Evolutionary conservation across 2,797 vertebrate genomes (phyloP), one percentile per base, ranked within the genome.

Genomic region (Brachyalestes nurse): DNA sequence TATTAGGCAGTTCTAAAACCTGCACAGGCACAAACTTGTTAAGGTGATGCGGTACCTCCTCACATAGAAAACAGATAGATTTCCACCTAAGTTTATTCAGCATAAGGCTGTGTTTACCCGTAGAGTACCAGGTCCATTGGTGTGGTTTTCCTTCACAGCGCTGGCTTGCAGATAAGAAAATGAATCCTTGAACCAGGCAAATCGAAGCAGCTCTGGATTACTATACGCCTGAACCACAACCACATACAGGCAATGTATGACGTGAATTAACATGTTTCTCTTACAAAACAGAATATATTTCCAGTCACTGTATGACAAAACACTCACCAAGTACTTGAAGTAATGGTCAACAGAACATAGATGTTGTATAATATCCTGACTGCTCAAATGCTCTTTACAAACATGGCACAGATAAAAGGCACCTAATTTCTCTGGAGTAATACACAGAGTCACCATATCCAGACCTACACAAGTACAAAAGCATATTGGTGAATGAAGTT

Each of bases 171-270:
- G 55, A 34, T 53, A 82, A 69, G 71, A 42, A 51, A 42, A 73
- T 4, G 25, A 42, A 7, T 62, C 62, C 14, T 17, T 62, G 6
- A 74, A 9, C 81, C 76, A 74, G 34, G 70, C 76, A 62, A 82
- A 82, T 2, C 12, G n/a, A 40, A 82, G 75, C 45, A 82, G 49
- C 21, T 75, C 76, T 28, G 81, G 81, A 78, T 82, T 78, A 62
- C 42, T 67, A 55, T 25, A 34, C 4, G 75, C 60, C 81, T 82
- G 28, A 78, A 67, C 2, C 45, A 77, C 14, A 76, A 51, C 2
- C 5, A 28, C 16, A 10, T 38, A 64, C 5, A 38, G 12, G 1
- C 17, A 57, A 57, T n/a, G 7, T 21, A n/a, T 61, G 19, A n/a
- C 55, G 3, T 61, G 21, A 2, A 55, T 5, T 5, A 5, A 55